These are phyloP conservation scores for Leptopilina clavipes DNA, from an alignment of 1,140 invertebrate species.

Conservation along the genomic window DNA sequence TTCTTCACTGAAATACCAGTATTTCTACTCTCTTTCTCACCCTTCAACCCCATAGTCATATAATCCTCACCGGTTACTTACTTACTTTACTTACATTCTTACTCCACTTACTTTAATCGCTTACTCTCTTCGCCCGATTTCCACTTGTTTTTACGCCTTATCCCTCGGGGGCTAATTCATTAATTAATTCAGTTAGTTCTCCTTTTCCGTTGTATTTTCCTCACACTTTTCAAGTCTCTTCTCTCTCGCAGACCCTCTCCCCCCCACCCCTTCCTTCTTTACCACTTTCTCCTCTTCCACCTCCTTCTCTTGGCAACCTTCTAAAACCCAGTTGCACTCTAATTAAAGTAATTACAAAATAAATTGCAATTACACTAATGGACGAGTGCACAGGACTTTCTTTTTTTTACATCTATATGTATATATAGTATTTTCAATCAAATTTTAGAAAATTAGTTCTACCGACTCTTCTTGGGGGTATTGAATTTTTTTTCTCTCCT, in stretches of 20 bases:
- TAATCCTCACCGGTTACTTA: conserved; percentile 66
- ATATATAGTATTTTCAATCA: too few species aligned
- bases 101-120: conserved; percentile 74
- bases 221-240: conserved; percentile 17
- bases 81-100: conserved; percentile 69
- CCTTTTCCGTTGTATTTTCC: conserved; percentile 52
- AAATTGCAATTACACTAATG: conserved; percentile 75
- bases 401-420: conserved; percentile 43
- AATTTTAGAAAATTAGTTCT: too few species aligned
- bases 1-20: conserved; percentile 31
- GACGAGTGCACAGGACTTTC: conserved; percentile 57
- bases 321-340: conserved; percentile 60
- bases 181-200: conserved; percentile 73
- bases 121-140: conserved; percentile 63
- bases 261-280: background rate
- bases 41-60: conserved; percentile 34
- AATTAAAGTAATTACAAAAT: conserved; percentile 76
- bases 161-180: conserved; percentile 71
- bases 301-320: conserved; percentile 1
- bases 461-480: too few species aligned
- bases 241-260: background rate
- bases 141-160: conserved; percentile 72
- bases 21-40: conserved; percentile 23
- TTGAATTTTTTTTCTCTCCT: background rate
- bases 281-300: background rate